Evolutionary conservation across 1,140 invertebrate genomes (phyloP), one percentile per base, ranked within the genome.

Genomic region (Leguminivora glycinivorella): DNA sequence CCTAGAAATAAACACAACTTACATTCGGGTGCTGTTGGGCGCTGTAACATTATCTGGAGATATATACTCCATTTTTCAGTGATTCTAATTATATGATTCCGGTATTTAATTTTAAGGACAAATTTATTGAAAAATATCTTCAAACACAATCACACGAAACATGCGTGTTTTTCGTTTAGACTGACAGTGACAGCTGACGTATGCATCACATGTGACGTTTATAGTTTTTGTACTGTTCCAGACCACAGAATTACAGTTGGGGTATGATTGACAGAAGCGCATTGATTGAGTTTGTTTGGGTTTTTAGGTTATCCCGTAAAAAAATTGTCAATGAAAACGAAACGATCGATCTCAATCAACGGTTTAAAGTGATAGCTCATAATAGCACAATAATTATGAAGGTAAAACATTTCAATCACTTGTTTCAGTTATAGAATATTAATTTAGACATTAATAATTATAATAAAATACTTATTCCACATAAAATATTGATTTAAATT

Each of bases 41-140:
- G 75, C 19, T 43, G 78, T 47, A 69, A 74, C 70, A 72, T 74
- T 79, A 75, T 88, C 88, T 47, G 85, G 80, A 4, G 82, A 66
- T 69, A 90, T 87, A 58, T 90, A 90, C 70, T 90, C 88, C 88
- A 90, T 89, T 70, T 34, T 63, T 22, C 5, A 17, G 4, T 7
- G 3, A 17, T 1, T 52, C 7, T 52, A 52, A 52, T 19, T 52
- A 22, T 52, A 22, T 52, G 47, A 1, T 22, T 7, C 0, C 19
- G 19, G 17, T 52, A 52, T 52, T 7, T 9, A 52, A 17, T 22
- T 22, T 52, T 22, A n/a, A 17, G 19, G 7, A 22, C 47, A 17
- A 3, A 6, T 52, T 52, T n/a, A 52, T 17, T 52, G 14, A 52
- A 52, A 52, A 52, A 52, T 52, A 52, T 52, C 19, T 22, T 10